Evolutionary conservation across 1,140 invertebrate species (phyloP).

Genomic region (Nasonia longicornis): DNA sequence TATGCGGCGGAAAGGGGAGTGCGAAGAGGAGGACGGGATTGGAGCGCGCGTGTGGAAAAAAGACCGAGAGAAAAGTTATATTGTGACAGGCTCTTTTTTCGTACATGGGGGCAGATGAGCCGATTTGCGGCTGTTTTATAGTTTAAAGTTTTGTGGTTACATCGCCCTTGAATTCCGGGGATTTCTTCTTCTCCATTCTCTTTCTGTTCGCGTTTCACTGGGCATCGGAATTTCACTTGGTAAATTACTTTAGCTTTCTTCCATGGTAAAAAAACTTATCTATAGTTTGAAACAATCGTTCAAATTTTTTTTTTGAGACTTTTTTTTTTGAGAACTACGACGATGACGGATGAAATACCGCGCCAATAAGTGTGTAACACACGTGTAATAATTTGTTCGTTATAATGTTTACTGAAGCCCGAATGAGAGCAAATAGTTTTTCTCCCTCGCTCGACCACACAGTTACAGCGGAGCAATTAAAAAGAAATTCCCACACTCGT

Average conservation of each 20-base stretch:
- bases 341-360: background rate
- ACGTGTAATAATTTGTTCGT: constrained; percentile 7
- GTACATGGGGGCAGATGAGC: constrained; percentile 19
- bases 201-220: background rate
- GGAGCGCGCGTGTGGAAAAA: background rate
- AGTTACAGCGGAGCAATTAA: constrained; percentile 32
- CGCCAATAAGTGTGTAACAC: background rate
- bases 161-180: background rate
- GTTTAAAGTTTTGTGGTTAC: background rate
- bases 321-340: background rate
- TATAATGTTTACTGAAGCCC: background rate
- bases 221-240: too few species aligned
- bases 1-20: background rate
- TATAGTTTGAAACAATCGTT: too few species aligned
- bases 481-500: constrained; percentile 47
- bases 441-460: background rate
- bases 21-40: too few species aligned
- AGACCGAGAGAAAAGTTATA: constrained; percentile 37
- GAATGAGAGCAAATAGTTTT: constrained; percentile 22
- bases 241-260: too few species aligned
- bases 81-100: constrained; percentile 39
- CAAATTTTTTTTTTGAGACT: background rate
- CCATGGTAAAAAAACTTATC: too few species aligned
- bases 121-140: constrained; percentile 39
- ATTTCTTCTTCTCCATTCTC: background rate